A percentile compares a stretch with the other conserved stretches of the same genome.
phyloP scores from a whole-genome alignment of 1,140 invertebrate species.

The Microvelia longipes region DNA sequence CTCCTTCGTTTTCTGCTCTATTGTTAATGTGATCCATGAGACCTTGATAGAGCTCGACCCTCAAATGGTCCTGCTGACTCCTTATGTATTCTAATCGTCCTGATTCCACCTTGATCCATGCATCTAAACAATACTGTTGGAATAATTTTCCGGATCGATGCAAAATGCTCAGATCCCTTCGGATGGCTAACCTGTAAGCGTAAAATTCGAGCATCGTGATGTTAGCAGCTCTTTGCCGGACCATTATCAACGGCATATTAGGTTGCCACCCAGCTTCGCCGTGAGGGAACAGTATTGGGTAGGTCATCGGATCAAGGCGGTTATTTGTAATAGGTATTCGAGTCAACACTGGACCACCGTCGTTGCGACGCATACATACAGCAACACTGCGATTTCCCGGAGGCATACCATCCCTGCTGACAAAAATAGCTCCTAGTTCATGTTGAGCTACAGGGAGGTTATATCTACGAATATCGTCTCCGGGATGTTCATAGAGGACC shows the following conservation, averaged over 20 bases:
- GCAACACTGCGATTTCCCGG: background rate
- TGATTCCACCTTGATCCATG: background rate
- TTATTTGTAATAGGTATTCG: background rate
- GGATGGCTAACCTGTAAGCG: background rate
- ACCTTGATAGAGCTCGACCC: background rate
- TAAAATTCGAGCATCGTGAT: background rate
- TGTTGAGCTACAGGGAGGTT: background rate
- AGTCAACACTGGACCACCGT: background rate
- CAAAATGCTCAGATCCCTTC: background rate
- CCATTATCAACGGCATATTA: background rate
- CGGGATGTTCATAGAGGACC: background rate
- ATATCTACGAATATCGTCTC: background rate
- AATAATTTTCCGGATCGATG: background rate
- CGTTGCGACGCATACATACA: background rate
- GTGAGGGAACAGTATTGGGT: background rate
- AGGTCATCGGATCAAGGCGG: background rate
- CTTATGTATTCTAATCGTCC: background rate
- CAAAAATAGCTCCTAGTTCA: background rate
- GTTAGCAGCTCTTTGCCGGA: background rate
- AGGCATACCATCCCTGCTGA: background rate
- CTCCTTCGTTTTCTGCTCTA: background rate
- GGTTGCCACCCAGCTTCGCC: background rate
- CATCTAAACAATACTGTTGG: background rate
- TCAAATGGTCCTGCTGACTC: background rate
- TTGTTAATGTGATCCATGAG: background rate